Evolutionary conservation across 2,888 invertebrate species (phyloP).

Genomic region (Cotesia congregata): DNA sequence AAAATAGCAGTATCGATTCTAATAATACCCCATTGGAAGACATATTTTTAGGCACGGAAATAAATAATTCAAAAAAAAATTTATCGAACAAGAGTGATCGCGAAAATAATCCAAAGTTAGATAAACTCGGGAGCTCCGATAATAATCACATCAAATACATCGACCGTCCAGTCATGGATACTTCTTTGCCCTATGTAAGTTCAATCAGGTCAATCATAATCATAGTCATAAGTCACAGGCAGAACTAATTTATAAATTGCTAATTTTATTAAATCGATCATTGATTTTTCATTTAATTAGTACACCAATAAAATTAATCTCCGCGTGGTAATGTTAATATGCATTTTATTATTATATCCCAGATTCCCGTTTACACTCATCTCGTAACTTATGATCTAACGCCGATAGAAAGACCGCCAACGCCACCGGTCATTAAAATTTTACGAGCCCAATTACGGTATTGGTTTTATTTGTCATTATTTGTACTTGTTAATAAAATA

Average conservation of each 20-base stretch:
- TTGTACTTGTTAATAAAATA: background rate
- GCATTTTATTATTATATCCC: background rate
- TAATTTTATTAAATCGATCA: no score
- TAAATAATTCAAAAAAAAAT: background rate
- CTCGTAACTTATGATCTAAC: constrained; percentile 76
- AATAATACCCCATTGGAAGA: background rate
- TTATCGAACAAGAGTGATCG: background rate
- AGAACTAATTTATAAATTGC: no score
- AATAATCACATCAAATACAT: constrained; percentile 68
- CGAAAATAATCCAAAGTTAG: constrained; percentile 56
- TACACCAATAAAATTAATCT: no score
- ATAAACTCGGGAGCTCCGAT: constrained; percentile 63
- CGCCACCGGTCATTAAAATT: constrained; percentile 67
- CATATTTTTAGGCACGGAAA: background rate
- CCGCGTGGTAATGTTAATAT: background rate
- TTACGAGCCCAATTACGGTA: constrained; percentile 49
- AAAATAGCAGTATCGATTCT: background rate
- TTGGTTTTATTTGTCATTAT: background rate
- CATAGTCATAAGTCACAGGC: no score
- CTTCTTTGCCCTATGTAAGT: constrained; percentile 74
- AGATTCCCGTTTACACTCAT: constrained; percentile 82
- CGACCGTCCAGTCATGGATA: constrained; percentile 74
- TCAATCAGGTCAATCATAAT: constrained; percentile 35
- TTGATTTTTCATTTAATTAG: no score
- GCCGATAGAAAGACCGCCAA: constrained; percentile 74